phyloP scores from a whole-genome alignment of 2,888 invertebrate species.

The Polyommatus icarus region DNA sequence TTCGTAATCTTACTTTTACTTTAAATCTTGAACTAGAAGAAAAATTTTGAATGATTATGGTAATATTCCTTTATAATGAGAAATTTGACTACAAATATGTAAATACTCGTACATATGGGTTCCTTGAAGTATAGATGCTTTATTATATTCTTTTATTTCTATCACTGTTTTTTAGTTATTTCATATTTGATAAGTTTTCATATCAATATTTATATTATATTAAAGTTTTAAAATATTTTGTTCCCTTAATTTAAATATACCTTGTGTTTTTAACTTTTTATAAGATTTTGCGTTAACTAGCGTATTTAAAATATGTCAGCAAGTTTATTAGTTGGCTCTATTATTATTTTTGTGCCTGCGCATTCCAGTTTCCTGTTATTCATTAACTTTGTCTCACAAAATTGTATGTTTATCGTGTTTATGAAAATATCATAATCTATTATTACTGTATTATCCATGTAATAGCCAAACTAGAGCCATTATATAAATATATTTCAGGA shows the following conservation, averaged over 20 bases:
- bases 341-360: too few species aligned
- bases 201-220: too few species aligned
- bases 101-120: not conserved
- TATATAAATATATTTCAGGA: too few species aligned
- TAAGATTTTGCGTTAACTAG: too few species aligned
- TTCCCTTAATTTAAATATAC: too few species aligned
- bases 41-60: not conserved
- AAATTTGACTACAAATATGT: not conserved
- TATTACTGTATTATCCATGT: not conserved
- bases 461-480: not conserved
- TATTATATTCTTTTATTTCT: not conserved
- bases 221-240: too few species aligned
- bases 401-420: too few species aligned
- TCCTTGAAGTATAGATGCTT: not conserved
- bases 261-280: not conserved
- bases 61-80: not conserved
- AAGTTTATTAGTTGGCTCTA: not conserved
- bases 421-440: not conserved
- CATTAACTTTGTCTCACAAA: too few species aligned
- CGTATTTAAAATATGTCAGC: not conserved
- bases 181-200: not conserved
- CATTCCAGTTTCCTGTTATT: too few species aligned
- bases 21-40: not conserved
- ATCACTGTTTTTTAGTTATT: not conserved
- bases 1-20: conserved; percentile 22